Conservation (phyloP, 2,797 vertebrate species). For the Sciurus vulgaris region DNA sequence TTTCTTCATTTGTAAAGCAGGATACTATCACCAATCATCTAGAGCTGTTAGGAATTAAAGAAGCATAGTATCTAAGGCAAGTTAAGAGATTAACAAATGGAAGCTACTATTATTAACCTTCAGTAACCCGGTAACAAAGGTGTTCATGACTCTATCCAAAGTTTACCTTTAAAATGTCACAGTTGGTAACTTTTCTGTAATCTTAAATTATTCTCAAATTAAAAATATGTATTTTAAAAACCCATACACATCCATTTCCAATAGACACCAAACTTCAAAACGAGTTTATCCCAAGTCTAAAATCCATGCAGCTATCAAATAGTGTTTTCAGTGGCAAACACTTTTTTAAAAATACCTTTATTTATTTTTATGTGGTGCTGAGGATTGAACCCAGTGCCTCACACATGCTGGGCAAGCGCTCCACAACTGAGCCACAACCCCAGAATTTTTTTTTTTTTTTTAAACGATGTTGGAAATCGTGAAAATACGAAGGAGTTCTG, state of each 20-base stretch:
- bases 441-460: no score
- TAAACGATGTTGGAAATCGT: neutral
- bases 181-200: slow-evolving; percentile 20
- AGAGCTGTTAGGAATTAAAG: slow-evolving; percentile 4
- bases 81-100: neutral
- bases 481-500: neutral
- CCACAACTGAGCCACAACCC: no score
- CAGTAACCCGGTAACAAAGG: neutral
- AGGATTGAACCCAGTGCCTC: no score
- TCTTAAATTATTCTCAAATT: neutral
- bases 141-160: neutral
- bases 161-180: slow-evolving; percentile 58
- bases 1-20: slow-evolving; percentile 7
- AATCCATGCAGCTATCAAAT: neutral
- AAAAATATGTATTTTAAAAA: neutral
- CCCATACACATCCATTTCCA: neutral
- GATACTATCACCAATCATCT: neutral
- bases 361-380: no score
- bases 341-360: neutral
- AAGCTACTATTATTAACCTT: neutral
- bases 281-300: slow-evolving; percentile 26
- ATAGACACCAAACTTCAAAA: slow-evolving; percentile 43
- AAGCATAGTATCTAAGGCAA: neutral
- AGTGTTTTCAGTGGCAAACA: neutral
- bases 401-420: no score